Conservation (phyloP, 1,140 invertebrate genomes). For the Chironomus striatipennis region DNA sequence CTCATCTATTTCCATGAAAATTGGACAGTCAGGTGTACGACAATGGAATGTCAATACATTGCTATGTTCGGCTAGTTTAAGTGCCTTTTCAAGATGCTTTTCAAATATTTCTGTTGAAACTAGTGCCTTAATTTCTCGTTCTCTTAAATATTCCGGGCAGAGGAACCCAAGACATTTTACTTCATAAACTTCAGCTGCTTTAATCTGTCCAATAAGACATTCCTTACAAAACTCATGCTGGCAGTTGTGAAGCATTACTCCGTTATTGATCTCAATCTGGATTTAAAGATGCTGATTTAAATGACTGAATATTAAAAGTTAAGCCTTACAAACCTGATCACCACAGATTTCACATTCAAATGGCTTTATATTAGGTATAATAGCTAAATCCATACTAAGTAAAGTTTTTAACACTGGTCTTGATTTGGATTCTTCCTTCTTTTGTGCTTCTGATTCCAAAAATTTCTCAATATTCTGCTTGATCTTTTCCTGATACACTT, state of each 20-base stretch:
- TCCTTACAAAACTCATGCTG: constrained; percentile 76
- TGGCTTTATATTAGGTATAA: constrained; percentile 60
- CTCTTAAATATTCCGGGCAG: constrained; percentile 69
- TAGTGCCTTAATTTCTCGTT: constrained; percentile 80
- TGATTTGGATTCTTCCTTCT: neutral
- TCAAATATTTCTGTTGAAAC: constrained; percentile 65
- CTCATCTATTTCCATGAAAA: constrained; percentile 86
- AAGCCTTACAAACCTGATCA: constrained; percentile 36
- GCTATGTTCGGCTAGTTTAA: constrained; percentile 71
- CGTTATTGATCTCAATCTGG: constrained; percentile 49
- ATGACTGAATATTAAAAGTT: too few relatives aligned
- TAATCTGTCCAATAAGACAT: constrained; percentile 66
- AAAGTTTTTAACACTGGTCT: constrained; percentile 41
- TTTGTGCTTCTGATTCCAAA: neutral
- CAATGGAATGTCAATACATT: constrained; percentile 84
- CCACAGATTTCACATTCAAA: constrained; percentile 85
- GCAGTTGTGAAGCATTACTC: constrained; percentile 77
- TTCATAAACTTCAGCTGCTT: constrained; percentile 63
- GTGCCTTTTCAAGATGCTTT: constrained; percentile 70
- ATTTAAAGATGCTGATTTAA: too few relatives aligned
- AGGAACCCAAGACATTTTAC: constrained; percentile 74
- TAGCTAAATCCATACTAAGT: constrained; percentile 60
- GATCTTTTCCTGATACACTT: neutral
- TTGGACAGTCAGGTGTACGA: constrained; percentile 78
- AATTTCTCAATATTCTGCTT: neutral